Evolutionary conservation across 2,797 vertebrate species (phyloP), one percentile per base, ranked within the genome.

Genomic region (Myripristis murdjan): DNA sequence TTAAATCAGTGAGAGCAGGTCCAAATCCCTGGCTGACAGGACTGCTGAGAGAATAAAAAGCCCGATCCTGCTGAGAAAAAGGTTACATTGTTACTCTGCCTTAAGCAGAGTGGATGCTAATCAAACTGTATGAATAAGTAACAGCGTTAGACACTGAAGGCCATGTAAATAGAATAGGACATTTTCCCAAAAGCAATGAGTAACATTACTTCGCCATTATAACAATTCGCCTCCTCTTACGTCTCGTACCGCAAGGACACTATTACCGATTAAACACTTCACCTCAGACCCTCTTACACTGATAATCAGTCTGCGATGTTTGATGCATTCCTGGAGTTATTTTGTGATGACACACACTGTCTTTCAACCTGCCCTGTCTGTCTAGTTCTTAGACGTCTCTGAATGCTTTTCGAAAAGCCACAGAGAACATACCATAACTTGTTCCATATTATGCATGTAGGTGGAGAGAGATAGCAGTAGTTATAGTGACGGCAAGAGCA

Each of bases 21-120:
- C 47, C 51, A 70, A 46, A 35, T 44, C 43, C 24, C 47, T 1
- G 0, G 20, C 28, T 31, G 44, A 33, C 3, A 26, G 39, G 12
- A 20, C 35, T 39, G 70, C 58, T 57, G 64, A 72, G 66, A 53
- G 35, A 11, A 63, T 48, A 62, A n/a, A 23, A 46, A 20, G 47
- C 49, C 51, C 7, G 20, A 69, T 63, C 51, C 22, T 23, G 56
- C 78, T 53, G 31, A 63, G 51, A 56, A 59, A 56, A 24, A 12
- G 16, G 22, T 1, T 41, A 6, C 37, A 61, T 6, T 48, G n/a
- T 57, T 57, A 26, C 31, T 52, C 67, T 22, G 63, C 64, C 58
- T 56, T 5, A 18, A 64, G 46, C 49, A 26, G 33, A 22, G 4
- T 6, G 44, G n/a, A 61, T 26, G 20, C 41, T 75, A 44, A 55